These are phyloP conservation scores for Sebastes oblongus DNA, from an alignment of 2,797 vertebrate genomes.

Conservation along the genomic window DNA sequence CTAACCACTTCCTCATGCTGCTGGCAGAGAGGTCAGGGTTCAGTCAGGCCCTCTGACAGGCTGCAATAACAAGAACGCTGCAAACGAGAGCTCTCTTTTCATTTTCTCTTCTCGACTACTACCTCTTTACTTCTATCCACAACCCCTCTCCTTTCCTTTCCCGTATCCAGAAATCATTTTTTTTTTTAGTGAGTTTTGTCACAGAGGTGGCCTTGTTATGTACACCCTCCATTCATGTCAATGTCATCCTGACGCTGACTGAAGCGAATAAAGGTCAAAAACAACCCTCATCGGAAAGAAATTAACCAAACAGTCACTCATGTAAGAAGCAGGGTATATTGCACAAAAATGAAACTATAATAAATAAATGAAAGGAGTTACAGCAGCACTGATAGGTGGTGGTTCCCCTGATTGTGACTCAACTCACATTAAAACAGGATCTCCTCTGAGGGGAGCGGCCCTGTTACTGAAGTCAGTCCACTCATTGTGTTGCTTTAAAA, in stretches of 20 bases:
- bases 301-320: slow-evolving; percentile 13
- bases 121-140: slow-evolving; percentile 2
- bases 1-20: slow-evolving; percentile 87
- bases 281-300: background rate
- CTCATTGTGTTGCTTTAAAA: slow-evolving; percentile 10
- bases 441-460: slow-evolving; percentile 27
- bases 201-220: slow-evolving; percentile 12
- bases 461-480: background rate
- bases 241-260: background rate
- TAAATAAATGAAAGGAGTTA: background rate
- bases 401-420: slow-evolving; percentile 16
- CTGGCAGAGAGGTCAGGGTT: slow-evolving; percentile 73
- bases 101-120: slow-evolving; percentile 39
- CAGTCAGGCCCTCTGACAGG: slow-evolving; percentile 65
- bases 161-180: slow-evolving; percentile 29
- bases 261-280: slow-evolving; percentile 12
- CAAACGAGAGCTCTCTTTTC: slow-evolving; percentile 46
- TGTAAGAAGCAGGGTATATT: slow-evolving; percentile 20
- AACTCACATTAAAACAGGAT: slow-evolving; percentile 31
- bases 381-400: background rate
- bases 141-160: slow-evolving; percentile 8
- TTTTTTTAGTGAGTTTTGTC: slow-evolving; percentile 17
- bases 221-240: background rate
- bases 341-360: slow-evolving; percentile 19
- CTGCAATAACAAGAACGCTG: slow-evolving; percentile 63